These are phyloP conservation scores for Capreolus pygargus DNA, from an alignment of 2,113 vertebrate genomes.

Conservation along the genomic window DNA sequence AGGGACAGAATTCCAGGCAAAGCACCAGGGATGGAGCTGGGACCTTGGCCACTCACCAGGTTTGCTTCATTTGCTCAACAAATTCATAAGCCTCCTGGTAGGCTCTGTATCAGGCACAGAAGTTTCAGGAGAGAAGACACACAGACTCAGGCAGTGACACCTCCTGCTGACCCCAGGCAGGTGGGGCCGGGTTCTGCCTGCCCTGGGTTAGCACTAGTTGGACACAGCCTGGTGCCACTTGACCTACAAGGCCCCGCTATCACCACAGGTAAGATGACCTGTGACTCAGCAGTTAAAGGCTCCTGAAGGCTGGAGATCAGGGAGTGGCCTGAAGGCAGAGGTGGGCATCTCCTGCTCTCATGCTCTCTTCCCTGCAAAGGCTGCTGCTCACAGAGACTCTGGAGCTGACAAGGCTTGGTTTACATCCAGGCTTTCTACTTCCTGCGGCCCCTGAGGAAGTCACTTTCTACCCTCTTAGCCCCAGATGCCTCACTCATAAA, in stretches of 20 bases:
- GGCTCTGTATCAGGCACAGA: not conserved
- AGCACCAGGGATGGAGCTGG: too few species aligned
- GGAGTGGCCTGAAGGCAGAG: not conserved
- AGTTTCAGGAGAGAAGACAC: not conserved
- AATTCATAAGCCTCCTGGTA: not conserved
- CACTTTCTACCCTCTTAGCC: not conserved
- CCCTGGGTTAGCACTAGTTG: rapidly evolving
- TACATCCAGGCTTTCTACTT: not conserved
- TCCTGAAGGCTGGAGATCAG: not conserved
- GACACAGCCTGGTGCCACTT: not conserved
- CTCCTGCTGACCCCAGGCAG: not conserved
- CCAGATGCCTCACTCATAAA: not conserved
- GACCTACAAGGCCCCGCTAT: not conserved
- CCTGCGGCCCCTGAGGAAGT: too few species aligned
- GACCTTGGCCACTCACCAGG: not conserved
- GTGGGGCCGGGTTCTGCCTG: too few species aligned
- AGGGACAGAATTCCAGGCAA: not conserved
- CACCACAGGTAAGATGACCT: not conserved
- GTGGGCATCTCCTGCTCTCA: not conserved
- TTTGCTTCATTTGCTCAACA: not conserved
- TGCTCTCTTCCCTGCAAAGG: not conserved
- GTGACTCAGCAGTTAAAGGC: not conserved
- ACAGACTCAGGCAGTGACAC: not conserved
- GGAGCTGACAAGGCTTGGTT: not conserved
- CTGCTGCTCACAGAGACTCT: not conserved